Conservation (phyloP, 2,797 vertebrate genomes). For the Eurystomus glaucurus region DNA sequence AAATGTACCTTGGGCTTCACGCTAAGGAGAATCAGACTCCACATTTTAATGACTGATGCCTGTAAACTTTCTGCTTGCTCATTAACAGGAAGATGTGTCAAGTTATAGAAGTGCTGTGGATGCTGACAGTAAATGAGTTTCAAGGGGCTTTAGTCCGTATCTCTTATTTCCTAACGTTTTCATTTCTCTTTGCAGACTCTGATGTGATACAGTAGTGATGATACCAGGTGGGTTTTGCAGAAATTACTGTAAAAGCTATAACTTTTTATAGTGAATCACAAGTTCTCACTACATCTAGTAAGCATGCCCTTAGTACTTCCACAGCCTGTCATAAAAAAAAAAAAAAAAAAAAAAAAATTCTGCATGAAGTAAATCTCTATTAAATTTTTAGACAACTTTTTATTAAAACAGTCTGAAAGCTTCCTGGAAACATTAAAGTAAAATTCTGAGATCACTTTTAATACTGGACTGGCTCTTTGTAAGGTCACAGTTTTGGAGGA, state of each 20-base stretch:
- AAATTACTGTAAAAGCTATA: slow-evolving; percentile 4
- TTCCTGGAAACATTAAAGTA: slow-evolving; percentile 56
- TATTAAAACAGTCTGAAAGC: slow-evolving; percentile 38
- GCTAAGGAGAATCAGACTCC: not conserved
- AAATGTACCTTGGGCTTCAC: not conserved
- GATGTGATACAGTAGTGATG: not conserved
- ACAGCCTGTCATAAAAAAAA: slow-evolving; percentile 17
- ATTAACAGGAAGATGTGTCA: not conserved
- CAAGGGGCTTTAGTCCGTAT: not conserved
- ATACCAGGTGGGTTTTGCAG: not conserved
- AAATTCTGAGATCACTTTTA: slow-evolving; percentile 23
- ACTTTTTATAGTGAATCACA: not conserved
- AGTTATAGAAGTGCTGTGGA: not conserved
- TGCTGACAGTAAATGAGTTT: not conserved
- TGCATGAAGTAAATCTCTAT: not conserved
- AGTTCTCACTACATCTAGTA: slow-evolving; percentile 20
- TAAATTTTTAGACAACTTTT: slow-evolving; percentile 35
- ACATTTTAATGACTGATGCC: not conserved
- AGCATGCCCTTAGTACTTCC: not conserved
- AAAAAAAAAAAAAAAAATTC: slow-evolving; percentile 26
- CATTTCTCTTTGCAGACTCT: not conserved
- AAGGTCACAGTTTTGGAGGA: slow-evolving; percentile 45
- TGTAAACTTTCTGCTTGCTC: not conserved
- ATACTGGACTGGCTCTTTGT: not conserved
- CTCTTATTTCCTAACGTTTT: not conserved